Evolutionary conservation across 2,797 vertebrate species (phyloP), one percentile per base, ranked within the genome.

Genomic region (Spea hammondii): DNA sequence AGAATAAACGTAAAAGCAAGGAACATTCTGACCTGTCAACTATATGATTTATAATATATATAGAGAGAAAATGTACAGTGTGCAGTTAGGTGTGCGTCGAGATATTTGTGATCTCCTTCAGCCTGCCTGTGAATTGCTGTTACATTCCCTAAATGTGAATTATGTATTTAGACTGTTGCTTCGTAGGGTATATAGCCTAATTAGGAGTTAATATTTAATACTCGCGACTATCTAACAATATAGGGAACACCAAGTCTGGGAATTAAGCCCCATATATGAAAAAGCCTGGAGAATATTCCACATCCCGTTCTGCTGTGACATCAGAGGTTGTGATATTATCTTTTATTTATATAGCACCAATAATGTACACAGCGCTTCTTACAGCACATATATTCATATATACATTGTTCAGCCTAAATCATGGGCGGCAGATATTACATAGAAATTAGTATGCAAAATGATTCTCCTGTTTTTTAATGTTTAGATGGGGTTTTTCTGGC

Each of bases 41-140:
- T 48, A 6, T 12, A 9, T 14, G 54, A 72, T 80, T 60, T 81
- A 77, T 72, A 53, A 44, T 81, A 77, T 72, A 53, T 32, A n/a
- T 13, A 54, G 46, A 54, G 8, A 59, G 48, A 72, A 62, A 80
- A 72, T 72, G 74, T 45, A 69, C 14, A 14, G 48, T 32, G 50
- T 70, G 46, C 13, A 57, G 10, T 4, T 10, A 32, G 12, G 48
- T 48, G n/a, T 62, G 59, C 59, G 14, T 32, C 6, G 59, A 17
- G 59, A 17, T 65, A 50, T 77, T 72, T 13, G 59, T 65, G 49
- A 45, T n/a, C 51, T 53, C 50, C 44, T 51, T 51, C 55, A 69
- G 48, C 8, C 48, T 59, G 17, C 53, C 10, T 9, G n/a, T 66
- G 69, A 65, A 77, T 70, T 65, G 67, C 57, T 17, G 11, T 64